Evolutionary conservation across 2,888 invertebrate genomes (phyloP).

Genomic region (Cantharis rustica): DNA sequence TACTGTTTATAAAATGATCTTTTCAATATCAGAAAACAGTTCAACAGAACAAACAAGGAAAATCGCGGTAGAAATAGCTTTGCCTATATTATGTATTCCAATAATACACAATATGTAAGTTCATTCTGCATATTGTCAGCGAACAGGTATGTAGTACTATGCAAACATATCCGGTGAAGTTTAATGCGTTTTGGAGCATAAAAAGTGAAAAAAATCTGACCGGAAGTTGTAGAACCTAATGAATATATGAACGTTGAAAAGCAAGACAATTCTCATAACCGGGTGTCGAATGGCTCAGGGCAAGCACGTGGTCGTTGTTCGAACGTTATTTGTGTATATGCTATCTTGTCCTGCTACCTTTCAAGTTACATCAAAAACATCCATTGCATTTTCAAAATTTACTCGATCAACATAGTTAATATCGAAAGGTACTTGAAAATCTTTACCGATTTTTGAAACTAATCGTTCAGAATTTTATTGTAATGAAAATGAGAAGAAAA

Average conservation of each 20-base stretch:
- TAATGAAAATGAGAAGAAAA: too few relatives aligned
- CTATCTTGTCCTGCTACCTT: conserved; percentile 20
- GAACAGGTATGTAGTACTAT: conserved; percentile 35
- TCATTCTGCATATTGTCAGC: conserved; percentile 5
- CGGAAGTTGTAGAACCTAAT: conserved; percentile 41
- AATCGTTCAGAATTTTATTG: background rate
- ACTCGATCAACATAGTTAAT: background rate
- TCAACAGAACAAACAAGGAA: background rate
- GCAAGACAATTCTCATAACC: conserved; percentile 32
- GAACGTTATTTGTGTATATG: conserved; percentile 28
- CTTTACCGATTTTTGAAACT: too few relatives aligned
- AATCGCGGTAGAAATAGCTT: background rate
- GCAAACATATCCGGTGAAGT: conserved; percentile 37
- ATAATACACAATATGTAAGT: background rate
- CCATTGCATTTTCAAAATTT: background rate
- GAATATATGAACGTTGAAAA: conserved; percentile 36
- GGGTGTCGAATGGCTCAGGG: conserved; percentile 22
- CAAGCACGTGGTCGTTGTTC: conserved; percentile 24
- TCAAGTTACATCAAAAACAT: background rate
- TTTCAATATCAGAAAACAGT: background rate
- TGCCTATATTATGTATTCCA: background rate
- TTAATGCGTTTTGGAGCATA: conserved; percentile 40
- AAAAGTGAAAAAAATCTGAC: conserved; percentile 35
- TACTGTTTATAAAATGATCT: background rate
- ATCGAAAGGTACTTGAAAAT: too few relatives aligned